Evolutionary conservation across 1,140 invertebrate species (phyloP).

Genomic region (Scaptodrosophila lebanonensis): DNA sequence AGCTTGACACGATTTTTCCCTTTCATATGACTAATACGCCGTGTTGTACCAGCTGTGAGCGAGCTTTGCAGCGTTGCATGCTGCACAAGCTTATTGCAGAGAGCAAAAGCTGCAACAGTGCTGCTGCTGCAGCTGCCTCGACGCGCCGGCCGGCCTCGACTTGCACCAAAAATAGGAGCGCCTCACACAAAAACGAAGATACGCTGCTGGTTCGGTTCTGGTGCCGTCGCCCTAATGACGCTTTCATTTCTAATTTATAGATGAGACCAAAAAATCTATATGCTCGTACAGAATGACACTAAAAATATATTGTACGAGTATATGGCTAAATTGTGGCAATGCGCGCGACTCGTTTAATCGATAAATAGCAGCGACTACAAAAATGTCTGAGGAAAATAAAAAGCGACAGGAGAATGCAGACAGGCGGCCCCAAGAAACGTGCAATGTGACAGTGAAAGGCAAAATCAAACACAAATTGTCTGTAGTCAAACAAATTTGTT

Average conservation of each 20-base stretch:
- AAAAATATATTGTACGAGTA: slow-evolving; percentile 28
- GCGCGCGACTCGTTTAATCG: slow-evolving; percentile 25
- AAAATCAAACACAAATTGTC: background rate
- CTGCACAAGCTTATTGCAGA: background rate
- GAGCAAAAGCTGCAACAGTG: slow-evolving; percentile 10
- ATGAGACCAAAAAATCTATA: slow-evolving; percentile 18
- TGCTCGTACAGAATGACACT: slow-evolving; percentile 20
- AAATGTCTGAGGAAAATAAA: too few species aligned
- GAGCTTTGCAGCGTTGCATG: background rate
- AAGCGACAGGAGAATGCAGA: too few species aligned
- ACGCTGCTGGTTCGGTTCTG: slow-evolving; percentile 21
- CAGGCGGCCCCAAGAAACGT: too few species aligned
- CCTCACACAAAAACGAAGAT: slow-evolving; percentile 47
- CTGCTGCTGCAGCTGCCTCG: slow-evolving; percentile 36
- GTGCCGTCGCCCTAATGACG: slow-evolving; percentile 28
- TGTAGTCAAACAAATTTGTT: background rate
- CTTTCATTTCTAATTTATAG: slow-evolving; percentile 51
- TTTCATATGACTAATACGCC: slow-evolving; percentile 50
- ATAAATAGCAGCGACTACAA: too few species aligned
- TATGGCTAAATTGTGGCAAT: background rate
- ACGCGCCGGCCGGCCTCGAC: slow-evolving; percentile 14
- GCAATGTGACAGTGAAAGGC: slow-evolving; percentile 8
- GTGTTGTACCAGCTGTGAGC: slow-evolving; percentile 39
- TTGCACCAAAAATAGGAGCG: slow-evolving; percentile 5
- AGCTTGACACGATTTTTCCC: slow-evolving; percentile 46